Conservation (phyloP, 2,797 vertebrate genomes). For the Sebastes steindachneri region DNA sequence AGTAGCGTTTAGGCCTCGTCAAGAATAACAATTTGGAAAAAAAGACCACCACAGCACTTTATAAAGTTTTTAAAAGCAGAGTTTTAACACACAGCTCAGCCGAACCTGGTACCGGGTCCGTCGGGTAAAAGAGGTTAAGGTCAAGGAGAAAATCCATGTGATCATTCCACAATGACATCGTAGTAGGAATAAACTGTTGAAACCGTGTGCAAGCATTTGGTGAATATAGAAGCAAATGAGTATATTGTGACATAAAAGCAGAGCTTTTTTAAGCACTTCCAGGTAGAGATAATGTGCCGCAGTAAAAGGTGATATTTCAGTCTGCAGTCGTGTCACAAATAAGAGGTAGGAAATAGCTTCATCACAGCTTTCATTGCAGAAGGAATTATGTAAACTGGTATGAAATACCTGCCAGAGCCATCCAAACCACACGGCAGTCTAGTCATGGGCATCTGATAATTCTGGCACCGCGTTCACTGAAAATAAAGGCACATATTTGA, state of each 20-base stretch:
- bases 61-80: no score
- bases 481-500: slow-evolving; percentile 1
- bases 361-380: slow-evolving; percentile 7
- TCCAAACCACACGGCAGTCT: slow-evolving; percentile 9
- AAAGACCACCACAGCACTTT: no score
- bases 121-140: neutral
- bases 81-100: no score
- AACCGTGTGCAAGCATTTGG: neutral
- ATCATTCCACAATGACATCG: slow-evolving; percentile 13
- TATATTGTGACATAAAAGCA: slow-evolving; percentile 4
- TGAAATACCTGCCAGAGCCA: slow-evolving; percentile 19
- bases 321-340: slow-evolving; percentile 8
- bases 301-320: slow-evolving; percentile 18
- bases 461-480: neutral
- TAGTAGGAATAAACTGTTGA: slow-evolving; percentile 4
- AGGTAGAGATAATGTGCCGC: neutral
- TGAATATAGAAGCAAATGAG: slow-evolving; percentile 14
- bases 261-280: slow-evolving; percentile 3
- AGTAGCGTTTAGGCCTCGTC: no score
- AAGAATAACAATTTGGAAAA: no score
- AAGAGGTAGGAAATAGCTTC: slow-evolving; percentile 19
- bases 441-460: slow-evolving; percentile 14
- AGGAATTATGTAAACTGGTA: slow-evolving; percentile 30
- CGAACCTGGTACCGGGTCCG: no score
- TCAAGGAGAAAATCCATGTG: neutral